Evolutionary conservation across 2,888 invertebrate species (phyloP).

Genomic region (Zele albiditarsus): DNA sequence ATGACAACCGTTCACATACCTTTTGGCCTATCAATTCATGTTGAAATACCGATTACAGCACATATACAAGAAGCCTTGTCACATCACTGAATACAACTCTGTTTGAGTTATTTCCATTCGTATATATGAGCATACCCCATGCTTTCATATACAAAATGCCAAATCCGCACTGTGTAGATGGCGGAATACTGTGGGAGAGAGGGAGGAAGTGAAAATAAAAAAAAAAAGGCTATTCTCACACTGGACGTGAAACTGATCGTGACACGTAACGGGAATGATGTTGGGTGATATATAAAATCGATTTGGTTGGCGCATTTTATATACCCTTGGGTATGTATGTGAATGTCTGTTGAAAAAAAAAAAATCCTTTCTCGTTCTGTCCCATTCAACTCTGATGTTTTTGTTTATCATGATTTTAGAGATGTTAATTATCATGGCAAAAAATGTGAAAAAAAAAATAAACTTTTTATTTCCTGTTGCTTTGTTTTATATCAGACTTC

Average conservation of each 20-base stretch:
- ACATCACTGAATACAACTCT: constrained; percentile 2
- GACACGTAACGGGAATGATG: constrained; percentile 29
- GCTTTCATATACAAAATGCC: not conserved
- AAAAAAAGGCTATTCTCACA: not conserved
- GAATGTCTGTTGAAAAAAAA: constrained; percentile 27
- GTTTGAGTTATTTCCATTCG: not conserved
- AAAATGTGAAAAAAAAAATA: too few relatives aligned
- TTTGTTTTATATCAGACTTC: too few relatives aligned
- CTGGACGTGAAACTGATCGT: constrained; percentile 41
- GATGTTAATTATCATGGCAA: too few relatives aligned
- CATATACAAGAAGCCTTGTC: not conserved
- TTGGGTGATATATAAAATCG: constrained; percentile 19
- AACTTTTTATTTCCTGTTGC: too few relatives aligned
- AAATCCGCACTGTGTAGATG: not conserved
- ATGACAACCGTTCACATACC: not conserved
- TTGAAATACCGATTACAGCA: not conserved
- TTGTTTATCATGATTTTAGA: constrained; percentile 5
- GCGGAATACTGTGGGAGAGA: not conserved
- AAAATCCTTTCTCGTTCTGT: not conserved
- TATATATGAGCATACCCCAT: not conserved
- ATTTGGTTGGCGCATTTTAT: constrained; percentile 30
- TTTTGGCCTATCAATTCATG: constrained; percentile 1
- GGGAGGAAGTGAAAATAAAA: constrained; percentile 6
- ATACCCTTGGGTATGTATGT: constrained; percentile 34
- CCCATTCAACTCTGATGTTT: not conserved